Evolutionary conservation across 2,113 vertebrate species (phyloP).

Genomic region (Tyrannus savana): DNA sequence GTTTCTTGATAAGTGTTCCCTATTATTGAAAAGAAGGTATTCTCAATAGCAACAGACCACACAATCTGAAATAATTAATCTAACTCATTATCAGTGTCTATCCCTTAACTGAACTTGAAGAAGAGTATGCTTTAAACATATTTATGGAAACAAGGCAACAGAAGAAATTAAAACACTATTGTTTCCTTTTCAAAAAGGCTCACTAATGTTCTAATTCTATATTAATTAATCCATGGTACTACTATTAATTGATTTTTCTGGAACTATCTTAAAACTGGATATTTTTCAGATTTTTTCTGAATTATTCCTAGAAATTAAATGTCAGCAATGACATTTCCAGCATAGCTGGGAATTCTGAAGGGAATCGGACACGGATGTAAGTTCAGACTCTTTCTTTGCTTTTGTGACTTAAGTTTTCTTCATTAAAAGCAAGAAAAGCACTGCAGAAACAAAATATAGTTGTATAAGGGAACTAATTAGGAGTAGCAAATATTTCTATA

Average conservation of each 20-base stretch:
- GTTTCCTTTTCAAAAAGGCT: background rate
- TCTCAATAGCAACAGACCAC: background rate
- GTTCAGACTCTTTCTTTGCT: background rate
- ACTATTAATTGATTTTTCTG: background rate
- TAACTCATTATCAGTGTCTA: background rate
- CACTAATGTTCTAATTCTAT: background rate
- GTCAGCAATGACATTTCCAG: background rate
- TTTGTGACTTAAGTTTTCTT: background rate
- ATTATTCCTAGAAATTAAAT: background rate
- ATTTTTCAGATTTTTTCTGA: background rate
- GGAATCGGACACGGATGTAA: background rate
- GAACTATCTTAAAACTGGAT: background rate
- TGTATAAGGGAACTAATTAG: background rate
- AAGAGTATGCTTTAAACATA: background rate
- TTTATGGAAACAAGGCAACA: background rate
- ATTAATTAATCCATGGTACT: background rate
- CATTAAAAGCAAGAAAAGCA: background rate
- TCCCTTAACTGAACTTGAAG: background rate
- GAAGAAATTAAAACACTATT: background rate
- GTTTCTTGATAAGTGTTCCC: background rate
- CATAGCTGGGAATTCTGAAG: background rate
- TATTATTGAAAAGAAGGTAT: background rate
- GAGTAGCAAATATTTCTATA: background rate
- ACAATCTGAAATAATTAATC: background rate
- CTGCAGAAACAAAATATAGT: background rate